Evolutionary conservation across 2,797 vertebrate genomes (phyloP), one percentile per base, ranked within the genome.

Genomic region (Distichodus sexfasciatus): DNA sequence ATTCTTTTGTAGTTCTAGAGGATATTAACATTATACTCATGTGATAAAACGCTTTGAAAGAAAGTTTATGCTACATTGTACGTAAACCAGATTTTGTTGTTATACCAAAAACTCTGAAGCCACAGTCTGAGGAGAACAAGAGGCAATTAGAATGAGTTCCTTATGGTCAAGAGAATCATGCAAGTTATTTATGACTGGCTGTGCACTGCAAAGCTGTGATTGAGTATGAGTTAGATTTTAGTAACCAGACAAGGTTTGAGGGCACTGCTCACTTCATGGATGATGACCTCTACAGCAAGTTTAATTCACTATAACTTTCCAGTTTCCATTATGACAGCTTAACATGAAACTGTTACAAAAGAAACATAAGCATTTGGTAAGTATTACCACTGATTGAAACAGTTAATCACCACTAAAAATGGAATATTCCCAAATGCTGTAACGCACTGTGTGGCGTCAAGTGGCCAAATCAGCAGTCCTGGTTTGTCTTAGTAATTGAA

Each of bases 101-200:
- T 71, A 71, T 43, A 50, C 61, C 81, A 82, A 78, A 83, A 86
- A 82, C 71, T 83, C 77, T 82, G 82, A 86, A 84, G 85, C 80
- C 75, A 73, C 71, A 75, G 46, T 33, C 85, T 79, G 78, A 77
- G 65, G 65, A 81, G 78, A 80, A 79, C 84, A 81, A 74, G 71
- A 76, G 76, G 80, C 44, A 51, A 21, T 28, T 35, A 77, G 83
- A 88, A 89, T 81, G 79, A 72, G 81, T 88, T 89, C 88, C 87
- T 88, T 85, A 87, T 89, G 88, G 77, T 86, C 80, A 81, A 63
- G 82, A 78, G 74, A 85, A 31, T 23, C 36, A 12, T 51, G 26
- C 33, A 28, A 23, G 17, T 48, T 8, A 59, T 59, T 65, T 35
- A 65, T 41, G 38, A 24, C 6, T 31, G 14, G 31, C 23, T 26